Evolutionary conservation across 2,888 invertebrate species (phyloP), one percentile per base, ranked within the genome.

Genomic region (Aelia acuminata): DNA sequence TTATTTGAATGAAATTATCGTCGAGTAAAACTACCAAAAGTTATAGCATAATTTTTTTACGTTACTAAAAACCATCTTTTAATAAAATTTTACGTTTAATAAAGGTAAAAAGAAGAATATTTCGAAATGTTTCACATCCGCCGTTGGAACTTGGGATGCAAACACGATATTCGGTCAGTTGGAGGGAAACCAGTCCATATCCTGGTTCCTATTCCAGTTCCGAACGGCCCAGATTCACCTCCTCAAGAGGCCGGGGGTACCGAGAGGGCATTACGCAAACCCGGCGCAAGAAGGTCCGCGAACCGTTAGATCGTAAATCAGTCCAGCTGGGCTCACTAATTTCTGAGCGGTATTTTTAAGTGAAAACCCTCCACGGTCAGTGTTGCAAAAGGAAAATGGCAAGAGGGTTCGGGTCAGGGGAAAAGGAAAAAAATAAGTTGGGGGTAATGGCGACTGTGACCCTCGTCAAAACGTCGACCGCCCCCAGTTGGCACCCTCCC

Each of bases 361-460:
- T 80, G 80, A 80, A 80, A 80, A 5, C 75, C 80, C 3, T 47
- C 80, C 3, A 22, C 43, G 43, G 20, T n/a, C n/a, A 22, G 10
- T 39, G 75, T 39, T 35, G 18, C 57, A 13, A 57, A 26, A 8
- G 49, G n/a, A 75, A 80, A 80, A 80, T n/a, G 80, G 80, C 80
- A 80, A 80, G 43, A 80, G n/a, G 39, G 39, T 39, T 2, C 75
- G 35, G 43, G 22, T 4, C 15, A n/a, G n/a, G n/a, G 13, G n/a
- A n/a, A 43, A 80, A 43, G n/a, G 43, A 43, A 43, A 80, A 47
- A 80, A 80, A 80, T 22, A 43, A 80, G 43, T 43, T 43, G 43
- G 43, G 80, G 18, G 80, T 80, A 80, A 80, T 63, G 87, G 70
- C 87, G 49, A 57, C 87, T 75, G 70, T 70, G 75, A 70, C 80